Evolutionary conservation across 2,797 vertebrate genomes (phyloP).

Genomic region (Leptatherina wallacei): DNA sequence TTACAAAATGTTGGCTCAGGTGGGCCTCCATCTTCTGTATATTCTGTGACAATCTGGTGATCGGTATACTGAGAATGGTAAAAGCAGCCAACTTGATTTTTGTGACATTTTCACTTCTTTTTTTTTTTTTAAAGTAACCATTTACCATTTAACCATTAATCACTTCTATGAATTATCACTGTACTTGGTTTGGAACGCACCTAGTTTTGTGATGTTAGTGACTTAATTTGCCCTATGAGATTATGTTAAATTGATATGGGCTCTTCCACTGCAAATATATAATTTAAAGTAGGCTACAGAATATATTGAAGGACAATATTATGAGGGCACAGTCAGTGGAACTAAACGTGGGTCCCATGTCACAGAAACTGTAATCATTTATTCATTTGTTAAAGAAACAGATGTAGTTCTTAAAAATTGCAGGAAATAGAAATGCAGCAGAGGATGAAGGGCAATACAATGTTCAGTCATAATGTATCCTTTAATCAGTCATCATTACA

Average conservation of each 20-base stretch:
- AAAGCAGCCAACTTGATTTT: too few species aligned
- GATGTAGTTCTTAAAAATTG: constrained; percentile 19
- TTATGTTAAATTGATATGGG: not conserved
- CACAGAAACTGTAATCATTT: not conserved
- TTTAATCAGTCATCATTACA: not conserved
- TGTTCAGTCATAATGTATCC: constrained; percentile 5
- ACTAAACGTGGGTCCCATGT: not conserved
- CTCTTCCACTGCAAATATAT: not conserved
- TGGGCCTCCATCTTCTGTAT: too few species aligned
- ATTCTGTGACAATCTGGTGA: too few species aligned
- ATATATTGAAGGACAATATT: not conserved
- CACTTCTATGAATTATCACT: too few species aligned
- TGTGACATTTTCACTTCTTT: too few species aligned
- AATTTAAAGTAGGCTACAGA: too few species aligned
- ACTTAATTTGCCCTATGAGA: not conserved
- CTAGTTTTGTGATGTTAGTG: too few species aligned
- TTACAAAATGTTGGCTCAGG: too few species aligned
- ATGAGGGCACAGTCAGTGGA: not conserved
- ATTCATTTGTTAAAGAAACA: not conserved
- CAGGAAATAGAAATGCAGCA: constrained; percentile 7
- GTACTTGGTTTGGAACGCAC: too few species aligned
- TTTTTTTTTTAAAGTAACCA: too few species aligned
- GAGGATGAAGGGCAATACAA: not conserved
- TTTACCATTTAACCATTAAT: too few species aligned
- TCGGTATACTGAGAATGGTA: too few species aligned